Conservation (phyloP, 1,140 invertebrate species). For the Eulimnadia texana region DNA sequence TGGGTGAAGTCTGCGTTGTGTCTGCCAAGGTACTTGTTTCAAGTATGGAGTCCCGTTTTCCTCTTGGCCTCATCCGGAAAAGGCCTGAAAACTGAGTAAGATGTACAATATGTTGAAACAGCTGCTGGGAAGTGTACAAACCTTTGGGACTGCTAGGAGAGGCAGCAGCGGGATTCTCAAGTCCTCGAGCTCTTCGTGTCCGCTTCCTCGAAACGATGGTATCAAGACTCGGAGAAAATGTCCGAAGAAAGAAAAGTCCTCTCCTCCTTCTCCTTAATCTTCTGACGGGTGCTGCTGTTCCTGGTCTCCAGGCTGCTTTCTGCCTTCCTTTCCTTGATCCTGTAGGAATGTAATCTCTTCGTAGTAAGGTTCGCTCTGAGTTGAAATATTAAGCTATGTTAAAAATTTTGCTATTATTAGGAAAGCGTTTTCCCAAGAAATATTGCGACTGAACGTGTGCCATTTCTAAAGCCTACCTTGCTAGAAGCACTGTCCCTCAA, state of each 20-base stretch:
- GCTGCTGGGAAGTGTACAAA: not conserved
- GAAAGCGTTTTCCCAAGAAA: too few relatives aligned
- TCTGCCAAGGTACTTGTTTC: slow-evolving; percentile 14
- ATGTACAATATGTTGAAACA: too few relatives aligned
- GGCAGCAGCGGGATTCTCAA: not conserved
- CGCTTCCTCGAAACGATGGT: not conserved
- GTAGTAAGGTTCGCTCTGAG: too few relatives aligned
- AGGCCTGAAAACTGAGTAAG: too few relatives aligned
- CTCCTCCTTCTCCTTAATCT: not conserved
- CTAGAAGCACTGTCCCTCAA: too few relatives aligned
- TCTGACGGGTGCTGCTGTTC: not conserved
- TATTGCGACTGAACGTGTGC: too few relatives aligned
- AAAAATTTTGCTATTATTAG: too few relatives aligned
- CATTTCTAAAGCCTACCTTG: too few relatives aligned
- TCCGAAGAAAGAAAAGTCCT: not conserved
- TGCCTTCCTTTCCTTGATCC: too few relatives aligned
- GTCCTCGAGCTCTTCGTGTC: not conserved
- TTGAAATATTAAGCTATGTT: too few relatives aligned
- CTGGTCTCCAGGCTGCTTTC: not conserved
- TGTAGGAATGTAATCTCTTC: too few relatives aligned
- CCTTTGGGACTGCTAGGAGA: not conserved
- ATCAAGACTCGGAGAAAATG: not conserved
- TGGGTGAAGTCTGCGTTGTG: not conserved
- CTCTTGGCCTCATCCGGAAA: not conserved
- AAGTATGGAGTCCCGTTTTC: slow-evolving; percentile 9